Evolutionary conservation across 2,888 invertebrate species (phyloP), one percentile per base, ranked within the genome.

Genomic region (Caenorhabditis parvicauda): DNA sequence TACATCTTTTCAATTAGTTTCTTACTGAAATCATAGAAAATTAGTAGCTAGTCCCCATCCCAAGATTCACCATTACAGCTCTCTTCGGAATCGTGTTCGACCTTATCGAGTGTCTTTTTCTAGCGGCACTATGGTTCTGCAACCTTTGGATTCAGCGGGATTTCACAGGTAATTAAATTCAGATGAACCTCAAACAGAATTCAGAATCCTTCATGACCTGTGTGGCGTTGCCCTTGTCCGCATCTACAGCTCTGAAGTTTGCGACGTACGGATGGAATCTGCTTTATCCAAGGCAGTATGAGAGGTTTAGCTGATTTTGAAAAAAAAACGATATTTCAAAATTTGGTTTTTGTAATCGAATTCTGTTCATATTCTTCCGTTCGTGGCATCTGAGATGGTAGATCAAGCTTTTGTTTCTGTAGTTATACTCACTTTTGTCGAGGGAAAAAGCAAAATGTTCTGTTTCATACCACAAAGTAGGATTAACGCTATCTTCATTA

Each of bases 121-220:
- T 63, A 3, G 52, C 54, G 0, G 63, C 63, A n/a, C 42, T 63
- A 12, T 63, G 63, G 63, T 63, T 63, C 43, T 63, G 63, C 42
- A 63, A 63, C 25, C 48, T 63, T 22, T 63, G 58, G 58, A 63
- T 63, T 5, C 58, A 59, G 17, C 24, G 63, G 2, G 63, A 63
- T 37, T 63, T 63, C 43, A 59, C 54, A 2, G 45, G 45, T 45
- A 14, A 14, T 27, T 45, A 19, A 9, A 6, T 39, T 17, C 7
- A 7, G 7, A 39, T 17, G n/a, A 39, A n/a, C 17, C 17, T 19
- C 6, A 6, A n/a, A 41, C 19, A 12, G 7, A 45, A 3, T 45
- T 45, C 28, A 45, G 63, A 63, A 35, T 58, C 63, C 0, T 63
- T 45, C 37, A 50, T 63, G 55, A 55, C 63, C 0, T 52, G 54